Evolutionary conservation across 2,113 vertebrate species (phyloP).

Genomic region (Pseudois nayaur): DNA sequence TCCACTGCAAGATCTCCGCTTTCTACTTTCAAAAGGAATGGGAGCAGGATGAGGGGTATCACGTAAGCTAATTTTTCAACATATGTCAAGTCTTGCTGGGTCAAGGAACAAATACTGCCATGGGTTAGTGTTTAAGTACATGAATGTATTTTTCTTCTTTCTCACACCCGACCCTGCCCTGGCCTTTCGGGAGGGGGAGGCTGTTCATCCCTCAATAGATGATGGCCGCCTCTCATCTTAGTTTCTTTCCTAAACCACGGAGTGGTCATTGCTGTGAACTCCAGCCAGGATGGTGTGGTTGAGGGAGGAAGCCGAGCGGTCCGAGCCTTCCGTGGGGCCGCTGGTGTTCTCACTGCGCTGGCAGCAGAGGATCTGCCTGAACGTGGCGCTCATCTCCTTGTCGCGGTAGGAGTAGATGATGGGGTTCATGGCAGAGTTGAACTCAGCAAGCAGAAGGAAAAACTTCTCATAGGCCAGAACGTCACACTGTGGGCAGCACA

Average conservation of each 20-base stretch:
- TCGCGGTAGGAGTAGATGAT: constrained; percentile 99
- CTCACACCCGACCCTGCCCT: not conserved
- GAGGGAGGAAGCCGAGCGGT: constrained; percentile 94
- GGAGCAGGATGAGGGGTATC: constrained; percentile 46
- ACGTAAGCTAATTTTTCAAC: not conserved
- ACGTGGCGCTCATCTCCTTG: constrained; percentile 99
- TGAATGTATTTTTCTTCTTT: not conserved
- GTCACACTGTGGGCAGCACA: constrained; percentile 92
- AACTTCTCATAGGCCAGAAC: constrained; percentile 97
- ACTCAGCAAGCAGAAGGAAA: constrained; percentile 96
- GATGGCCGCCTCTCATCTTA: not conserved
- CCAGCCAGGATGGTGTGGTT: constrained; percentile 95
- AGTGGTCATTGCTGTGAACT: constrained; percentile 93
- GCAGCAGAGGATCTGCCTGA: constrained; percentile 98
- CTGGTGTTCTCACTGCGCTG: constrained; percentile 91
- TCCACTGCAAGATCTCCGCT: constrained; percentile 13
- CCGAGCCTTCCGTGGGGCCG: constrained; percentile 91
- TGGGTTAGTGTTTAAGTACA: constrained; percentile 82
- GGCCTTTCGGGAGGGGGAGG: not conserved
- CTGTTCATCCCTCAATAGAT: fast-evolving
- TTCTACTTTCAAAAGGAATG: constrained; percentile 59
- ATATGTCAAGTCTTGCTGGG: not conserved
- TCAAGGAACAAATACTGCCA: constrained; percentile 71
- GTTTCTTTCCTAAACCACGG: constrained; percentile 86
- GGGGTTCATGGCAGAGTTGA: constrained; percentile 99